These are phyloP conservation scores for Macroramphosus scolopax DNA, from an alignment of 2,797 vertebrate species.

Conservation along the genomic window DNA sequence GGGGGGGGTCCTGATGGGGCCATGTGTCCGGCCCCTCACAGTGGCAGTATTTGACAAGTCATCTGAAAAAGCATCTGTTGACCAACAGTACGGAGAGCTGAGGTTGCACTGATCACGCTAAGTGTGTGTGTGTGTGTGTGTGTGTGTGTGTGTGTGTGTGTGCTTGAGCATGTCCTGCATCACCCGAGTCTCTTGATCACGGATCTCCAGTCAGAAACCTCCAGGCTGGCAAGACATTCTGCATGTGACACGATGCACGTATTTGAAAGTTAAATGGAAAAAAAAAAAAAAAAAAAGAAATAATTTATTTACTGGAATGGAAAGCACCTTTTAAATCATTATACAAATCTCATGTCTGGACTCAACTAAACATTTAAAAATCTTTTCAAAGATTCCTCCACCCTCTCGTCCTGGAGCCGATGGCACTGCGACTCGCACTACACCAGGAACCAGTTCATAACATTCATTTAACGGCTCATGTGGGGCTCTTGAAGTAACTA, in stretches of 20 bases:
- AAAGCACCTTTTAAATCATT: constrained; percentile 67
- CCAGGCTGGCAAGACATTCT: constrained; percentile 33
- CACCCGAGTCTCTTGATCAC: constrained; percentile 33
- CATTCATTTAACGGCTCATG: constrained; percentile 55
- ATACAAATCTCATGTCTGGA: constrained; percentile 44
- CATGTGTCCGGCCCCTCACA: constrained; percentile 66
- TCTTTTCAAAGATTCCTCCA: constrained; percentile 20
- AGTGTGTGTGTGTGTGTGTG: constrained; percentile 38
- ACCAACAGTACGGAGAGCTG: constrained; percentile 58
- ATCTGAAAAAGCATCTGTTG: constrained; percentile 56
- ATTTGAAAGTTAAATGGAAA: constrained; percentile 38
- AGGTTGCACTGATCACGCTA: constrained; percentile 51
- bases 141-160: constrained; percentile 43
- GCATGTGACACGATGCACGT: constrained; percentile 35
- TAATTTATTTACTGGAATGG: constrained; percentile 63
- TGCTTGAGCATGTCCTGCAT: constrained; percentile 49
- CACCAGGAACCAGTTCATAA: constrained; percentile 51
- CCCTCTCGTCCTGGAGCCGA: constrained; percentile 24
- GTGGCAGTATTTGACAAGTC: constrained; percentile 73
- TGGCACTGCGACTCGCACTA: constrained; percentile 51
- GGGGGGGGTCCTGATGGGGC: constrained; percentile 60
- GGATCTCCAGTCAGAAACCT: constrained; percentile 32
- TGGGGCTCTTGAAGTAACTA: constrained; percentile 27
- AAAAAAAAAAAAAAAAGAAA: constrained; percentile 47
- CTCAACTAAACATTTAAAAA: constrained; percentile 50